A percentile compares a stretch with the other conserved stretches of the same genome.
These are phyloP conservation scores for Miopithecus talapoin DNA, from an alignment of 2,797 vertebrate species.

Conservation along the genomic window DNA sequence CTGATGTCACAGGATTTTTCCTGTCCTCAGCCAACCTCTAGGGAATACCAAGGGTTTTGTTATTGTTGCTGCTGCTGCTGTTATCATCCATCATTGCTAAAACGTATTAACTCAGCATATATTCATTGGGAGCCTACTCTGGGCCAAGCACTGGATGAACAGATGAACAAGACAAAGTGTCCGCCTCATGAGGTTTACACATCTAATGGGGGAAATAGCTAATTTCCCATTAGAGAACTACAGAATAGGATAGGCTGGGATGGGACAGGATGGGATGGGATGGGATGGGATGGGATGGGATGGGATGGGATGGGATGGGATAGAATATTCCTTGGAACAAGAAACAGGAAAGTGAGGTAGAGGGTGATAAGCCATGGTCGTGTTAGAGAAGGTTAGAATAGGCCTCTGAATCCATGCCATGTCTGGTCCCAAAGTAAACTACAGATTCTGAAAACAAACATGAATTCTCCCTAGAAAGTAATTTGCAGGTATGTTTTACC, in stretches of 20 bases:
- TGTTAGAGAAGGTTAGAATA: neutral
- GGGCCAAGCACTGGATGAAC: neutral
- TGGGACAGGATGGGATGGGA: fast-evolving
- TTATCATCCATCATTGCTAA: neutral
- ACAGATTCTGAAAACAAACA: neutral
- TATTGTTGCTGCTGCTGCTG: fast-evolving
- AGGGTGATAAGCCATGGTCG: neutral
- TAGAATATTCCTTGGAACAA: neutral
- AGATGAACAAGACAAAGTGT: neutral
- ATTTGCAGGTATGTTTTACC: neutral
- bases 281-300: fast-evolving
- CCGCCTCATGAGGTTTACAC: neutral
- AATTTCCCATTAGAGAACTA: neutral
- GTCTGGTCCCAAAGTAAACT: neutral
- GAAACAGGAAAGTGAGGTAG: neutral
- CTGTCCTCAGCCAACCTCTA: neutral
- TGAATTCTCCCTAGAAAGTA: neutral
- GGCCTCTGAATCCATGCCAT: neutral
- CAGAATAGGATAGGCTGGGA: neutral
- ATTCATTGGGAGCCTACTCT: neutral
- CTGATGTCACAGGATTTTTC: neutral
- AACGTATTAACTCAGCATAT: neutral
- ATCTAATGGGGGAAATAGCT: neutral
- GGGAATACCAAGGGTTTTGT: neutral
- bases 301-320: too few relatives aligned